Percentiles rank a stretch among this genome's conserved stretches.
Evolutionary conservation across 2,797 vertebrate genomes (phyloP).

Genomic region (Toxotes lorentzi): DNA sequence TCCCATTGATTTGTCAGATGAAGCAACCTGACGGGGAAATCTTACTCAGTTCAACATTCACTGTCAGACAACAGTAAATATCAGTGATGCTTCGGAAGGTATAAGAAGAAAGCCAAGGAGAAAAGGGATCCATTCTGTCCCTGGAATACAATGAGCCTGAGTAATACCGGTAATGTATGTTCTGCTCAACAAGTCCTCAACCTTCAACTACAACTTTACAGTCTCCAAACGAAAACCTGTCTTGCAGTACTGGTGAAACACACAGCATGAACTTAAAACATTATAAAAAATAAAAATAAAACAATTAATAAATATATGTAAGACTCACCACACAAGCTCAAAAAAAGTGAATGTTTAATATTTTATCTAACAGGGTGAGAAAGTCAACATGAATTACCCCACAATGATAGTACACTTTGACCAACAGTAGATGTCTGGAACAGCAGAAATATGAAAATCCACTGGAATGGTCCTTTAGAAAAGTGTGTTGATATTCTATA

Average conservation of each 20-base stretch:
- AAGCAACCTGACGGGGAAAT: slow-evolving; percentile 34
- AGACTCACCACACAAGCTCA: neutral
- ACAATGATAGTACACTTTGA: no score
- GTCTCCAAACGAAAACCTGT: neutral
- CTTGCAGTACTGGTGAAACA: neutral
- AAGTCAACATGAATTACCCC: neutral
- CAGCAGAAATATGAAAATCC: neutral
- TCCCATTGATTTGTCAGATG: slow-evolving; percentile 66
- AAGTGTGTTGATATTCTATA: neutral
- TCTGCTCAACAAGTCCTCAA: neutral
- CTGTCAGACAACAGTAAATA: slow-evolving; percentile 42
- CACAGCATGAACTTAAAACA: neutral
- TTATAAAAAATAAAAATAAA: neutral
- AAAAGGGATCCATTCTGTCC: neutral
- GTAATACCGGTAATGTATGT: neutral
- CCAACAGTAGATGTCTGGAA: slow-evolving; percentile 14
- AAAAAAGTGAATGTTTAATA: neutral
- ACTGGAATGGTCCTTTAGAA: no score
- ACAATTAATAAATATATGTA: neutral
- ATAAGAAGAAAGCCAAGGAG: neutral
- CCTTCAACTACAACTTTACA: no score
- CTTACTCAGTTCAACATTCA: slow-evolving; percentile 34
- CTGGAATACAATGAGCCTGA: neutral
- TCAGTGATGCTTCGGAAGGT: neutral
- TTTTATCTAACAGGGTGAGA: neutral